Base-by-base conservation (phyloP, 2,888 invertebrate genomes). In the Fragum fragum region DNA sequence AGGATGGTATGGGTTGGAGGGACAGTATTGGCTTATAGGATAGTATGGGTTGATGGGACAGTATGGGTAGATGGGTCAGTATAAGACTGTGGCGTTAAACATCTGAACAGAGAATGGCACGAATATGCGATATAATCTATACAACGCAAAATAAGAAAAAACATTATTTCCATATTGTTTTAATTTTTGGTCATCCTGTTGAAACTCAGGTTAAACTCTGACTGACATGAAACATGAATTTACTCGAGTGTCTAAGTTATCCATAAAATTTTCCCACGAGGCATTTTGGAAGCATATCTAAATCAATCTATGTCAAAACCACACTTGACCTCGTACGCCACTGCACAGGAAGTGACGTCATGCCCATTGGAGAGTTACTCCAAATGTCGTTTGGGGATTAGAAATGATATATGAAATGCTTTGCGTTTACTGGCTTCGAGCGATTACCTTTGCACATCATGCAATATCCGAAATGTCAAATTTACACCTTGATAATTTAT, bases 301-400 rank as follows among this genome's bases (percentile, higher is more conserved):
- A 18, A 47, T 47, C 47, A 47, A 47, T 47, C 47, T 47, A 9
- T 47, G 47, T 47, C 47, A 47, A 47, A 14, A 47, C 47, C 47
- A n/a, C 47, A 47, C 47, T 47, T 47, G 47, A 57, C 57, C 57
- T 57, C 57, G 57, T 21, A 5, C 57, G 26, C 57, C 21, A 57
- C 23, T 21, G 26, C 57, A 57, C 5, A 26, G 57, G 57, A 57
- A 57, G 57, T 57, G 57, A 57, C 57, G 57, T 57, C 57, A 57
- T 57, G 11, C 6, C 9, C 11, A 14, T 11, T 21, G 57, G 2
- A 26, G 23, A 57, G 26, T 14, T 47, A 47, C 14, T 9, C 47
- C 14, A 47, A 14, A 5, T 14, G 47, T n/a, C n/a, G 47, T 47
- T 47, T 47, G 2, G n/a, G 47, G 47, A 47, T 47, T 47, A 47